Evolutionary conservation across 2,113 vertebrate genomes (phyloP).

Genomic region (Micronisus gabar): DNA sequence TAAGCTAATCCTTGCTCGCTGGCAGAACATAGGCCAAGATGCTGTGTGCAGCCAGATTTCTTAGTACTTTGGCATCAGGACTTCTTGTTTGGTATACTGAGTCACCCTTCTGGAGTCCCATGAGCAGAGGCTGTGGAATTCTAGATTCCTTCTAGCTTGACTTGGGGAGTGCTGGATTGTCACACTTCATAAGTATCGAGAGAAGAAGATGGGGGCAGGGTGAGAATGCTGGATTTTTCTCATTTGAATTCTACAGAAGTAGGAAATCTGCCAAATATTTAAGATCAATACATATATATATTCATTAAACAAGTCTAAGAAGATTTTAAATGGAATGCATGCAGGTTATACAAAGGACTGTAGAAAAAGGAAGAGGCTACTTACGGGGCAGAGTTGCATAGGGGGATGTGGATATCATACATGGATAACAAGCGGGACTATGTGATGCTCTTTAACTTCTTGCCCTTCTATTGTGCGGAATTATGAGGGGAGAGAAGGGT

Average conservation of each 20-base stretch:
- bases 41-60: not conserved
- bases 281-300: not conserved
- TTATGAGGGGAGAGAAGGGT: not conserved
- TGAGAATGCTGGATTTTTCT: not conserved
- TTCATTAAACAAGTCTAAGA: not conserved
- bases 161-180: not conserved
- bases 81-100: not conserved
- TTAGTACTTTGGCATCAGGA: not conserved
- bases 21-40: not conserved
- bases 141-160: not conserved
- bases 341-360: not conserved
- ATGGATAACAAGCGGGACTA: not conserved
- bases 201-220: not conserved
- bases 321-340: not conserved
- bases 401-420: not conserved
- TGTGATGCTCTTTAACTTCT: not conserved
- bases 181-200: not conserved
- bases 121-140: not conserved
- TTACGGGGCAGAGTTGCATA: not conserved
- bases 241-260: not conserved
- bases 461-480: not conserved
- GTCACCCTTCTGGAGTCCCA: not conserved
- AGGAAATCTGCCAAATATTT: not conserved
- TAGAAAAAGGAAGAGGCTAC: not conserved
- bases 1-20: not conserved